A percentile compares a stretch with the other conserved stretches of the same genome.
Evolutionary conservation across 2,113 vertebrate species (phyloP).

Genomic region (Desmodus rotundus): DNA sequence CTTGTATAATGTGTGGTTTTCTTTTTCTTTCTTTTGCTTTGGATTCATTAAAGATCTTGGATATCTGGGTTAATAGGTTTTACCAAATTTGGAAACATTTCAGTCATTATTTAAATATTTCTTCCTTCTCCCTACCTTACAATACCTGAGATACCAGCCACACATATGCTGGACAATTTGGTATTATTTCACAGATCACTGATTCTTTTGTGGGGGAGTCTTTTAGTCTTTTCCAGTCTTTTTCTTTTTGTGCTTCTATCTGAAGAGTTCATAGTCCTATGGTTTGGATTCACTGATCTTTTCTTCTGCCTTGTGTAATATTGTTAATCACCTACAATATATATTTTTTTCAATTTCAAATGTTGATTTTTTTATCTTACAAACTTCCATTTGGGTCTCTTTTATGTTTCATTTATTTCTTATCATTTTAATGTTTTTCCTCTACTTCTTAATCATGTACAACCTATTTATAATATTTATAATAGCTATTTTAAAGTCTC

Average conservation of each 20-base stretch:
- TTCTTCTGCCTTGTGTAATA: background rate
- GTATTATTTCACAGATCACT: background rate
- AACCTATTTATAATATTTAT: background rate
- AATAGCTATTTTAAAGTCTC: background rate
- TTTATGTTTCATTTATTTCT: background rate
- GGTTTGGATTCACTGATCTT: background rate
- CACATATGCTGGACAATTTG: background rate
- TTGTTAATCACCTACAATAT: background rate
- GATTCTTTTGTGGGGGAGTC: accelerated
- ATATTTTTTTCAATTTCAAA: background rate
- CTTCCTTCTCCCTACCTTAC: background rate
- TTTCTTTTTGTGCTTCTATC: background rate
- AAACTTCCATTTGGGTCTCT: background rate
- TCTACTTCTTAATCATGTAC: background rate
- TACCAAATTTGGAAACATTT: background rate
- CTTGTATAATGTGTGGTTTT: background rate
- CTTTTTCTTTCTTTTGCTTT: background rate
- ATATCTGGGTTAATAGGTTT: background rate
- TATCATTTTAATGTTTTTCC: background rate
- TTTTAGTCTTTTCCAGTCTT: background rate
- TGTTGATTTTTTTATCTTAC: background rate
- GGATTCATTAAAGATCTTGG: background rate
- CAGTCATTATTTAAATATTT: background rate
- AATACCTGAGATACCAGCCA: background rate
- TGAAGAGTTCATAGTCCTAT: background rate